These are phyloP conservation scores for Crotalus tigris DNA, from an alignment of 2,113 vertebrate species.

Conservation along the genomic window DNA sequence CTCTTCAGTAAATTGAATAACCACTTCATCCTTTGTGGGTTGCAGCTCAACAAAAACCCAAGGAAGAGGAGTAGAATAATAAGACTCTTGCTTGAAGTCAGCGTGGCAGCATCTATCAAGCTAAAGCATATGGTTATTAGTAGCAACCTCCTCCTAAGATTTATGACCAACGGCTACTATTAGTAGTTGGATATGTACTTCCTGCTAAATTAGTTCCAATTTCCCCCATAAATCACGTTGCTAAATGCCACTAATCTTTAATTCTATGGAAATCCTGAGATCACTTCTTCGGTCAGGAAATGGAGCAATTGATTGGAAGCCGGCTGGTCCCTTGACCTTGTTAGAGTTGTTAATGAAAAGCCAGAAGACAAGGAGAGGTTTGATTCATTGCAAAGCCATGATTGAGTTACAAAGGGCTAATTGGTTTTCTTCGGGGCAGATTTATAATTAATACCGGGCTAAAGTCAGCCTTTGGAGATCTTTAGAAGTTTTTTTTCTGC, in stretches of 20 bases:
- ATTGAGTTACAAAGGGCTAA: not conserved
- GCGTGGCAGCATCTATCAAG: not conserved
- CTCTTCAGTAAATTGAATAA: not conserved
- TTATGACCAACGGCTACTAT: not conserved
- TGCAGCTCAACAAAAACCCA: not conserved
- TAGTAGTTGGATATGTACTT: not conserved
- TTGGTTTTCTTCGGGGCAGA: not conserved
- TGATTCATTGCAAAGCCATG: not conserved
- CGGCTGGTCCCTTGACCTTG: not conserved
- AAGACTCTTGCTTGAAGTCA: not conserved
- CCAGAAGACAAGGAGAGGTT: not conserved
- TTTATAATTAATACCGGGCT: not conserved
- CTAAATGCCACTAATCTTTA: not conserved
- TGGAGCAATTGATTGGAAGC: not conserved
- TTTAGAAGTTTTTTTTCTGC: not conserved
- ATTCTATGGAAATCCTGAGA: not conserved
- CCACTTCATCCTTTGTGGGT: not conserved
- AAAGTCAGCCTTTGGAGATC: not conserved
- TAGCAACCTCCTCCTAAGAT: not conserved
- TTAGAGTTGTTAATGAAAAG: not conserved
- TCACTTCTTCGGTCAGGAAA: not conserved
- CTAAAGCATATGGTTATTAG: not conserved
- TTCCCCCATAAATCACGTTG: not conserved
- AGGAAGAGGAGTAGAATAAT: not conserved
- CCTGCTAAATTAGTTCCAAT: not conserved